These are phyloP conservation scores for Callithrix jacchus DNA, from an alignment of 2,113 vertebrate genomes.

Conservation along the genomic window DNA sequence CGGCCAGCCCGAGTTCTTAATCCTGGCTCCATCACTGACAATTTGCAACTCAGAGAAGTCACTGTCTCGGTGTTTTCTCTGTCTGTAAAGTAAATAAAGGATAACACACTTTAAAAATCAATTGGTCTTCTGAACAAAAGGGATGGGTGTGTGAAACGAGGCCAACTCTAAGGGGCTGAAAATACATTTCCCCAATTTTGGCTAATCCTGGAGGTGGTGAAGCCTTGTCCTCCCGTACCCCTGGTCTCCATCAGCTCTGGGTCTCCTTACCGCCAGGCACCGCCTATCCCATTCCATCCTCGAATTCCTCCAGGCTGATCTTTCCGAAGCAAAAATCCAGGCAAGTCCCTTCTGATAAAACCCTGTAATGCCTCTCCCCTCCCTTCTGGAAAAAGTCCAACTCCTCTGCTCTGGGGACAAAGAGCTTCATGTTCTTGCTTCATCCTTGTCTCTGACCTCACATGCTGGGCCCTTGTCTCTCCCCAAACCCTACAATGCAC, in stretches of 20 bases:
- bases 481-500: neutral
- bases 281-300: neutral
- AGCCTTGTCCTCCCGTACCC: neutral
- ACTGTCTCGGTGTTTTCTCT: slow-evolving; percentile 21
- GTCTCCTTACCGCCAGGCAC: neutral
- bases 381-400: neutral
- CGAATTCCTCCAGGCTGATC: neutral
- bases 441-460: neutral
- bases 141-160: neutral
- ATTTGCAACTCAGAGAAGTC: slow-evolving; percentile 22
- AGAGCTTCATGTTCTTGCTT: neutral
- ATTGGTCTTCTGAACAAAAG: neutral
- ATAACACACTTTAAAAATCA: slow-evolving; percentile 28
- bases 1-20: neutral
- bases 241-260: neutral
- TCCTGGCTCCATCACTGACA: slow-evolving; percentile 6
- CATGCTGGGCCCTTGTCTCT: neutral
- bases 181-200: neutral
- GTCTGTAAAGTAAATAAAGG: slow-evolving; percentile 58
- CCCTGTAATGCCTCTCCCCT: neutral
- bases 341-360: neutral
- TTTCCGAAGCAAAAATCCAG: neutral
- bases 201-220: neutral
- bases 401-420: neutral
- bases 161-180: neutral